Base-by-base conservation (phyloP, 2,888 invertebrate genomes). In the Bibio marci region DNA sequence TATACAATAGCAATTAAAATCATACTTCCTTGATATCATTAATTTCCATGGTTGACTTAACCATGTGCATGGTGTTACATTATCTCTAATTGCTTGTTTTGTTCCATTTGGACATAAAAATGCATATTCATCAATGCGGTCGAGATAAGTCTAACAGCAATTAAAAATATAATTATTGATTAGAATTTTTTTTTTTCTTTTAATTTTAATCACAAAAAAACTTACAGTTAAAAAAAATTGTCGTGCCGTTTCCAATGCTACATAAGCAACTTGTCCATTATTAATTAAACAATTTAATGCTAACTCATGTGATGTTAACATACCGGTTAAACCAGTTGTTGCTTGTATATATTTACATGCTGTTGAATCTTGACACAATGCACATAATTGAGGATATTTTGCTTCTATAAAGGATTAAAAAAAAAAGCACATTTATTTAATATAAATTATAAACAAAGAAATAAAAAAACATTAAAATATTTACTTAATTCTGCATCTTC, bases 21-120 rank as follows among this genome's bases (percentile, higher is more conserved):
- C 39, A 44, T 39, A 45, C 47, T 36, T 27, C 13, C 31, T 43
- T n/a, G 46, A 14, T 12, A 74, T 61, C 2, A 78, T 57, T 1
- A 69, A 61, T 6, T 61, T 57, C 70, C 74, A 74, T 0, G 76
- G 73, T 49, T 78, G 76, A 31, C 59, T 63, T 3, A 73, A 60
- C 67, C 77, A 71, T 14, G 67, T 56, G 49, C 78, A 78, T 1
- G 73, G 70, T 0, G 63, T 50, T 0, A 50, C 47, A 4, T 47
- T 27, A 6, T 42, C 45, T 5, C 36, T 39, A 3, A 60, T 45
- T 0, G 45, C 27, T 41, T 48, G 43, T 33, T 50, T 13, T n/a
- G 47, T 48, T 8, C 57, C 57, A 48, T 59, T 47, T 18, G 50
- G 47, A 45, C 62, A 62, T 3, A 60, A 45, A 42, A 52, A 59